Base-by-base conservation (phyloP, 2,113 vertebrate genomes). In the Poecile atricapillus region DNA sequence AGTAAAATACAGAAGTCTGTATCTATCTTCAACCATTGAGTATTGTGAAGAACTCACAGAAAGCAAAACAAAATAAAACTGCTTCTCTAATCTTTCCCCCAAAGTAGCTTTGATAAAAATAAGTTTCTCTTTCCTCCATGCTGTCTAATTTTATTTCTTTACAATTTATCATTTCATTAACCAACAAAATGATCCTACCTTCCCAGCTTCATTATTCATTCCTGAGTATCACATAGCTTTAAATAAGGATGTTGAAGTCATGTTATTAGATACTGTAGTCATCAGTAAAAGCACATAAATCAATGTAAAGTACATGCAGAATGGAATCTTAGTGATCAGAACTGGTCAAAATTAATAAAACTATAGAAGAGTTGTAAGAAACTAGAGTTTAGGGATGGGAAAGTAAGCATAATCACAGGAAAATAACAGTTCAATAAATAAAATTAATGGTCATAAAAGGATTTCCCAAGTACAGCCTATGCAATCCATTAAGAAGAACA, bases 131-230 rank as follows among this genome's bases (percentile, higher is more conserved):
- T 83, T 81, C 7, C 35, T 89, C 50, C 15, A 33, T 35, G 13
- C 46, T 83, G 30, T 64, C 92, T 71, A 71, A 41, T 87, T 86
- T 59, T 73, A 73, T 83, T 87, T 91, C 69, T 85, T 88, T 87
- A 53, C 19, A 77, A n/a, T 87, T 81, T 83, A 77, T 87, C 41
- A 74, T 55, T 84, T 95, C 55, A 74, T 77, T 94, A 93, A 77
- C n/a, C 41, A 59, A 78, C 16, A 83, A 25, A 50, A 50, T 2
- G 1, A 39, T 64, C 25, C 41, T 93, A 43, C 35, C 11, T 43
- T 43, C 11, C 9, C 20, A 39, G 52, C 4, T 71, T 89, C 49
- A 63, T 70, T 85, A 78, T 82, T 94, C 25, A 46, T 90, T 83
- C 52, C 33, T 71, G 79, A 79, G 41, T 67, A 90, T 79, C 39